These are phyloP conservation scores for Lasioglossum pauxillum DNA, from an alignment of 2,888 invertebrate species.

Conservation along the genomic window DNA sequence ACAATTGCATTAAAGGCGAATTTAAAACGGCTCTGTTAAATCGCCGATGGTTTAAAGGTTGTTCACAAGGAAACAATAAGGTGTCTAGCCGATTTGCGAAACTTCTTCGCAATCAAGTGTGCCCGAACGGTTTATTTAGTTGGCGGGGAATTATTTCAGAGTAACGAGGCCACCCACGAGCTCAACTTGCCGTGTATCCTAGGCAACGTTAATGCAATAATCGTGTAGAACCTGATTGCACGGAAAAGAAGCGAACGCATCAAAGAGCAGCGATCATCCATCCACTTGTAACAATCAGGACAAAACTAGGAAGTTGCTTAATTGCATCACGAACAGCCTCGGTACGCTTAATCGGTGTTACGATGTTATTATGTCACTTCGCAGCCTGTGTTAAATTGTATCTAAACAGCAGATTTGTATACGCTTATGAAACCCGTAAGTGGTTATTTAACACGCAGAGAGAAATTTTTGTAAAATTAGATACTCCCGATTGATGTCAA, in stretches of 20 bases:
- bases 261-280: conserved; percentile 32
- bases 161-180: conserved; percentile 59
- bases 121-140: conserved; percentile 52
- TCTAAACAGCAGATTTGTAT: background rate
- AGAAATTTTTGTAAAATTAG: too few species aligned
- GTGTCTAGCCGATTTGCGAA: conserved; percentile 56
- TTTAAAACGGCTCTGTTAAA: conserved; percentile 32
- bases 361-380: background rate
- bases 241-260: conserved; percentile 34
- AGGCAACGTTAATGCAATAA: conserved; percentile 54
- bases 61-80: conserved; percentile 61
- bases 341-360: conserved; percentile 1
- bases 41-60: conserved; percentile 57
- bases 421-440: background rate
- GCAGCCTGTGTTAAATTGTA: background rate
- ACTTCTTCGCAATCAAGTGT: conserved; percentile 50
- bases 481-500: too few species aligned
- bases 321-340: conserved; percentile 28
- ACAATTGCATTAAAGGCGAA: conserved; percentile 41
- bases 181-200: conserved; percentile 42
- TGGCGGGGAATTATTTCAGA: conserved; percentile 60
- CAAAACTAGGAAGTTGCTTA: conserved; percentile 35
- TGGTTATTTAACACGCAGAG: too few species aligned
- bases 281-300: conserved; percentile 36
- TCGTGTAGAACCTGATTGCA: conserved; percentile 41